These are phyloP conservation scores for Cossypha niveicapilla DNA, from an alignment of 2,797 vertebrate species.

Conservation along the genomic window DNA sequence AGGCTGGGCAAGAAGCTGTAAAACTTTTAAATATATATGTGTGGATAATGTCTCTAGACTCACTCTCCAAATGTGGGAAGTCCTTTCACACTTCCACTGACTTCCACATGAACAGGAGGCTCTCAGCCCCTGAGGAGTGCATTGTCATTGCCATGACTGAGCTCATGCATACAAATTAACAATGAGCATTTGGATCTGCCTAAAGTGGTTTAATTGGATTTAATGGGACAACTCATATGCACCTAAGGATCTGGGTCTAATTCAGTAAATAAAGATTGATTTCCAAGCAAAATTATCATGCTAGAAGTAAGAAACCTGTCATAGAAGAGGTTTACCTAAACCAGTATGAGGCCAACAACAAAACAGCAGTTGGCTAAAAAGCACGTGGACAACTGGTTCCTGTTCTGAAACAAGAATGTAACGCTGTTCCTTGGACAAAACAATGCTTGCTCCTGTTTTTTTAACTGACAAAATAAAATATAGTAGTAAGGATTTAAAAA, in stretches of 20 bases:
- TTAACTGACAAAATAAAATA: constrained; percentile 7
- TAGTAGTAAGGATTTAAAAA: constrained; percentile 3
- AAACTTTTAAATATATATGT: background rate
- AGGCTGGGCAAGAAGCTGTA: background rate
- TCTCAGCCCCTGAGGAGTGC: background rate
- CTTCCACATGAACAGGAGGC: background rate
- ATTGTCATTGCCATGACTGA: background rate
- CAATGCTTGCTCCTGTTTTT: background rate
- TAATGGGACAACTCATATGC: background rate
- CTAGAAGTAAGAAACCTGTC: background rate
- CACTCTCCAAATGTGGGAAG: background rate
- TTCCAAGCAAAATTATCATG: background rate
- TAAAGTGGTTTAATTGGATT: background rate
- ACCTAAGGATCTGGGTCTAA: background rate
- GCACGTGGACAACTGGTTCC: background rate
- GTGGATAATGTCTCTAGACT: background rate
- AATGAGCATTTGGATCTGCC: background rate
- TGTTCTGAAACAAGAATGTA: background rate
- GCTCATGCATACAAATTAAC: background rate
- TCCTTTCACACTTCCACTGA: background rate
- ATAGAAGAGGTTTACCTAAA: background rate
- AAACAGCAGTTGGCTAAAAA: background rate
- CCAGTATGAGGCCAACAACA: background rate
- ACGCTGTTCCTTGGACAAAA: background rate
- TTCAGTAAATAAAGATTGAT: background rate